Base-by-base conservation (phyloP, 1,140 invertebrate species). In the Drosophila cardini region DNA sequence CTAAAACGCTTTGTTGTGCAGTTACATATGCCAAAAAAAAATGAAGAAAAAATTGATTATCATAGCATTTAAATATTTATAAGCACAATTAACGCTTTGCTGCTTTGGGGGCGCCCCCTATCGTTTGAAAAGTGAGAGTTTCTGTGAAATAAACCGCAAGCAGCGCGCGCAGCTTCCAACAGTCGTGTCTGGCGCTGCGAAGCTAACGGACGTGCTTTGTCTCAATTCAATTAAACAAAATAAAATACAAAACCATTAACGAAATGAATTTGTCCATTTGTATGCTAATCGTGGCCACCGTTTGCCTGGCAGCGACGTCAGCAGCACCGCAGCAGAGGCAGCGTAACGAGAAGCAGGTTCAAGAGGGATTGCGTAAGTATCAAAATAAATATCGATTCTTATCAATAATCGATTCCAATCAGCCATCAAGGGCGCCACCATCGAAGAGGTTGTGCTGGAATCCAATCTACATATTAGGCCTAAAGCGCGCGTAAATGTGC, bases 381-480 rank as follows among this genome's bases (percentile, higher is more conserved):
- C 10, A 9, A 52, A 34, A 30, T 18, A 1, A 15, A 58, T 45
- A 63, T 34, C 50, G 46, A 61, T 57, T 68, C 10, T 15, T 57
- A 55, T 57, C 36, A 21, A 67, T 45, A 32, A 53, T 11, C 26
- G 2, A 9, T 16, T 38, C 13, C 52, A 16, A 48, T 15, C 60
- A 90, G 90, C 87, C n/a, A 32, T 64, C 1, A 82, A 76, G 45
- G 90, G 90, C 8, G 79, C 82, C 16, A 77, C 83, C 2, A 89
- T 92, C 30, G 92, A 92, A 56, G 92, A 92, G 74, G 91, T 92
- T 7, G 77, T 92, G 1, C 80, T 92, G 15, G 90, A 92, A 52
- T 92, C 92, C 2, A 91, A 83, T 26, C 76, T 92, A n/a, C 86
- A 82, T 58, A 92, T 92, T 9, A 89, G 85, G 38, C 78, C 87